Evolutionary conservation across 2,113 vertebrate genomes (phyloP).

Genomic region (Ailurus styani): DNA sequence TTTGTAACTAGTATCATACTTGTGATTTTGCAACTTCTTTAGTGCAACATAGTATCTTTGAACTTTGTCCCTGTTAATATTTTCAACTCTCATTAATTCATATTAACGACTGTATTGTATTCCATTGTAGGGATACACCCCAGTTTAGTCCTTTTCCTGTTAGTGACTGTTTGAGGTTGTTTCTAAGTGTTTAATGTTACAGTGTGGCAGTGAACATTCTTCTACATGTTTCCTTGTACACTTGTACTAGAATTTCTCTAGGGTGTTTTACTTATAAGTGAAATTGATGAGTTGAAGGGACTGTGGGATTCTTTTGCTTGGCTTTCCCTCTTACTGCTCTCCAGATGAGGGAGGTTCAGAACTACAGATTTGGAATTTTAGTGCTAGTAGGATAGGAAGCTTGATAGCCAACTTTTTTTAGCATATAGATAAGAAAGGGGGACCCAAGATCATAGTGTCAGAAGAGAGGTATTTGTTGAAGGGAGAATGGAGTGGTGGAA

Average conservation of each 20-base stretch:
- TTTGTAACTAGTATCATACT: not conserved
- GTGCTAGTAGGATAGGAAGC: not conserved
- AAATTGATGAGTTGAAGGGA: conserved; percentile 1
- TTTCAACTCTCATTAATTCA: conserved; percentile 2
- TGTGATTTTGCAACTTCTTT: not conserved
- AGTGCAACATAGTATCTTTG: not conserved
- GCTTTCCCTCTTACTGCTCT: rapidly evolving
- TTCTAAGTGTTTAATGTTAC: not conserved
- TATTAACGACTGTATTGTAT: not conserved
- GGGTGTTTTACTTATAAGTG: not conserved
- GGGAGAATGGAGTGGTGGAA: not conserved
- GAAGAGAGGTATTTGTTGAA: not conserved
- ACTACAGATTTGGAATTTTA: not conserved
- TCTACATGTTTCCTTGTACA: not conserved
- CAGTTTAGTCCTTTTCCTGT: not conserved
- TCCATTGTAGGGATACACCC: not conserved
- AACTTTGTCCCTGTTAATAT: conserved; percentile 8
- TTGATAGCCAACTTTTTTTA: conserved; percentile 3
- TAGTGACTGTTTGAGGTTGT: conserved; percentile 11
- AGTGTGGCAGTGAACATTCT: not conserved
- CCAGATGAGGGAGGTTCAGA: conserved; percentile 20
- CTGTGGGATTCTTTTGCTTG: not conserved
- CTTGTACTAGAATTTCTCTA: not conserved
- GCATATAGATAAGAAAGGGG: not conserved
- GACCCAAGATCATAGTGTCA: not conserved